These are phyloP conservation scores for Nebria salina DNA, from an alignment of 2,888 invertebrate genomes.

Conservation along the genomic window DNA sequence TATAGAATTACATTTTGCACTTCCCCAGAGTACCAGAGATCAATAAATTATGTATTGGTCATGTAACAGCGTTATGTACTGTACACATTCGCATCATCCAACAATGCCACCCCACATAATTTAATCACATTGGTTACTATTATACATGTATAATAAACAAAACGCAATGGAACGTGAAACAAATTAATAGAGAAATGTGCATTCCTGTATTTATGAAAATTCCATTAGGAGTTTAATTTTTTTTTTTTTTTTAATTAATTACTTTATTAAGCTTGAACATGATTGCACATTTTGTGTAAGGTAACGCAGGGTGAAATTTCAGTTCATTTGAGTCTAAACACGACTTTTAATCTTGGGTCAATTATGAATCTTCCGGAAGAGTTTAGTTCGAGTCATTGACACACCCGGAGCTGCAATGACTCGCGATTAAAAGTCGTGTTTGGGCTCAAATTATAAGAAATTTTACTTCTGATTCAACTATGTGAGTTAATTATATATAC, in stretches of 20 bases:
- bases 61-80: not conserved
- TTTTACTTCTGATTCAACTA: not conserved
- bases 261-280: too few relatives aligned
- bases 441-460: not conserved
- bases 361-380: not conserved
- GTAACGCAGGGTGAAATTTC: too few relatives aligned
- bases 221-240: too few relatives aligned
- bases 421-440: not conserved
- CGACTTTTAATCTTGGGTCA: not conserved
- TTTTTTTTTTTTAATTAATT: too few relatives aligned
- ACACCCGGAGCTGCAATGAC: not conserved
- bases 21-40: not conserved
- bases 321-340: not conserved
- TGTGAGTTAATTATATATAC: not conserved
- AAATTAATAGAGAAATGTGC: too few relatives aligned
- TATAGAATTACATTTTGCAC: not conserved
- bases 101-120: not conserved
- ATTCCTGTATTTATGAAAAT: too few relatives aligned
- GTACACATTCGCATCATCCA: not conserved
- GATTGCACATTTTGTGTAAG: too few relatives aligned
- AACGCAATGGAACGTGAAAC: not conserved
- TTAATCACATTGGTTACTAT: not conserved
- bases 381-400: not conserved
- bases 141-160: not conserved
- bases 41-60: not conserved